Evolutionary conservation across 2,888 invertebrate species (phyloP).

Genomic region (Nomada lathburiana): DNA sequence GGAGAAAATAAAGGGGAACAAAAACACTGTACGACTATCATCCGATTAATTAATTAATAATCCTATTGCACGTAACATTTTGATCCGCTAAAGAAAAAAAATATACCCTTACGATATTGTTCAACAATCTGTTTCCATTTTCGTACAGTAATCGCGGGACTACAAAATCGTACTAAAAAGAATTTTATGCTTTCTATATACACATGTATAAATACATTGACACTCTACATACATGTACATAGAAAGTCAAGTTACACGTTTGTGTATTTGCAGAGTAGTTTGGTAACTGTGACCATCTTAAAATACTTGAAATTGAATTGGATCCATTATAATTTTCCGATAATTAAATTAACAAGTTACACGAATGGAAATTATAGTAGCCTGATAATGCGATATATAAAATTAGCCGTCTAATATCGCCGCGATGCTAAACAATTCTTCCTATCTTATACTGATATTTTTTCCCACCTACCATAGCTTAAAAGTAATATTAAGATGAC

Average conservation of each 20-base stretch:
- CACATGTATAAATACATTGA: conserved; percentile 29
- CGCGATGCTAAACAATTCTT: too few species aligned
- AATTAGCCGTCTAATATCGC: too few species aligned
- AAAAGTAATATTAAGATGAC: background rate
- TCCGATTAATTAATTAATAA: conserved; percentile 34
- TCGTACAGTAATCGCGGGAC: conserved; percentile 29
- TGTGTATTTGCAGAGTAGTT: conserved; percentile 23
- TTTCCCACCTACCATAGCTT: too few species aligned
- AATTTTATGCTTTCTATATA: conserved; percentile 43
- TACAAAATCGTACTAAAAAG: conserved; percentile 23
- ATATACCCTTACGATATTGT: conserved; percentile 1
- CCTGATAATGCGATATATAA: too few species aligned
- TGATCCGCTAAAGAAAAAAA: conserved; percentile 12
- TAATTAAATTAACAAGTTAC: too few species aligned
- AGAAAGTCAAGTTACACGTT: conserved; percentile 39
- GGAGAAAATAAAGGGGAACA: background rate
- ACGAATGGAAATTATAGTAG: too few species aligned
- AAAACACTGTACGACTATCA: conserved; percentile 28
- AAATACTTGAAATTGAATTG: background rate
- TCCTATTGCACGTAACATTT: conserved; percentile 51
- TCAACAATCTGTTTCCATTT: conserved; percentile 32
- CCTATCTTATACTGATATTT: too few species aligned
- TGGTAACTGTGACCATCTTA: conserved; percentile 8
- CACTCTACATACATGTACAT: conserved; percentile 36
- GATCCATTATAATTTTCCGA: too few species aligned